Conservation (phyloP, 2,797 vertebrate species). For the Clarias fuscus region DNA sequence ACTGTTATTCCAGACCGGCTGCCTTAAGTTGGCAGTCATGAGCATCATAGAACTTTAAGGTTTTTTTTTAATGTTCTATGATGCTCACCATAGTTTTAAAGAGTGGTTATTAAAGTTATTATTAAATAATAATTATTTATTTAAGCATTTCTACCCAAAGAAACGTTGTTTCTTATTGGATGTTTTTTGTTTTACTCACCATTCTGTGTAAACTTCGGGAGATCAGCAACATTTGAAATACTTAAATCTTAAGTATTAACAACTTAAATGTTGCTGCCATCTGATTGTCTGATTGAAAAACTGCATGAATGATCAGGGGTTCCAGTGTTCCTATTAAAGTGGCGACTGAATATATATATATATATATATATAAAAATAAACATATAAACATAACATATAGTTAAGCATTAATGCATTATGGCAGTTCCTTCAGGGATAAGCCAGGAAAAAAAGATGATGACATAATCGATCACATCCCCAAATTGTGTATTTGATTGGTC, state of each 20-base stretch:
- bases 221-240: neutral
- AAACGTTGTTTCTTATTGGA: neutral
- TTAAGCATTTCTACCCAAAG: neutral
- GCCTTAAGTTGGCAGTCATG: too few species aligned
- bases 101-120: neutral
- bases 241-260: neutral
- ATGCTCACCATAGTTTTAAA: neutral
- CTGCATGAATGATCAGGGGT: neutral
- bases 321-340: constrained; percentile 11
- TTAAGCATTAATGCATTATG: neutral
- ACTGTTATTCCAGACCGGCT: neutral
- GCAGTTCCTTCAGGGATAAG: neutral
- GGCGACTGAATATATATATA: neutral
- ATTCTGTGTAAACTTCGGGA: neutral
- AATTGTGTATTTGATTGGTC: neutral
- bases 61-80: neutral
- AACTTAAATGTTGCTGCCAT: too few species aligned
- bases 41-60: neutral
- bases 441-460: constrained; percentile 45
- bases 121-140: too few species aligned
- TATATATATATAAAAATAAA: too few species aligned
- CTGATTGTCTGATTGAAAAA: neutral
- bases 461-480: neutral
- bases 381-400: neutral
- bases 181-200: neutral